Evolutionary conservation across 2,888 invertebrate genomes (phyloP), one percentile per base, ranked within the genome.

Genomic region (Empis livida): DNA sequence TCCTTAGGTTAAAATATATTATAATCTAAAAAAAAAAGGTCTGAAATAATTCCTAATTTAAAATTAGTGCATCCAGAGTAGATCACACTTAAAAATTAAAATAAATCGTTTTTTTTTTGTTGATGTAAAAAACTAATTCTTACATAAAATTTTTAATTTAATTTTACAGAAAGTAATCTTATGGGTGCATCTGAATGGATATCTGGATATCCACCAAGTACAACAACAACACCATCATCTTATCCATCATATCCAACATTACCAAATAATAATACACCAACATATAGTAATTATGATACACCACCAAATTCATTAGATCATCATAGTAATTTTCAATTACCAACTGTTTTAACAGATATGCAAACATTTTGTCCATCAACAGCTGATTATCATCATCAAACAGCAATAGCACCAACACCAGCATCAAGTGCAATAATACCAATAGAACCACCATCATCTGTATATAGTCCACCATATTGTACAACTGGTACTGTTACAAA

Each of bases 141-240:
- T n/a, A n/a, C n/a, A n/a, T 27, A 27, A 27, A 8, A 27, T 27
- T 27, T 44, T 54, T 54, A 27, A 27, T 27, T 5, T 27, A 27
- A 8, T 54, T 51, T 69, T 71, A 54, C 70, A 68, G 78, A 78
- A 55, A 75, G 74, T 51, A 77, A 77, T 60, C 72, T 79, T 57
- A 72, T 78, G 55, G 78, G 77, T 9, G 77, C 78, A 23, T 74
- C 73, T 49, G 79, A 79, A 56, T 78, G 78, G 78, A 39, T 17
- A 17, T 77, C 76, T 55, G 77, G 77, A 8, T 77, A 75, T 55
- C 60, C 64, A n/a, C 54, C 61, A 23, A 63, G 73, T 2, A 71
- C 74, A 3, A 67, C 74, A 27, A 62, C 73, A 1, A 59, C 73
- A 16, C 70, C 77, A 48, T 73, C 75, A 10, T 71, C 71, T 54